Base-by-base conservation (phyloP, 1,140 invertebrate species). In the Macrobrachium rosenbergii region DNA sequence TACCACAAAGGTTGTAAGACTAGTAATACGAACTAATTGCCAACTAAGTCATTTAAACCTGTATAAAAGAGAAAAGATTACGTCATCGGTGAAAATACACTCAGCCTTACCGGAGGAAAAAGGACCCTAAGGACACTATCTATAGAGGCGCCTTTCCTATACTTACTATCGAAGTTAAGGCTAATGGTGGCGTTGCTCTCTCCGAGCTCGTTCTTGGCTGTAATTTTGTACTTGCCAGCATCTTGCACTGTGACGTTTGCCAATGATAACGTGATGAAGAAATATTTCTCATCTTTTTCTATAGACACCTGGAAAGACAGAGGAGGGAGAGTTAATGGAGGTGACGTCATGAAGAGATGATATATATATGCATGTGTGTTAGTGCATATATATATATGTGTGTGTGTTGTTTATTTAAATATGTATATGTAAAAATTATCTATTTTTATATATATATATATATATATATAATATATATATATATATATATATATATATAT, bases 121-220 rank as follows among this genome's bases (percentile, higher is more conserved):
- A 52, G 8, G 52, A 8, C 52, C 52, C 52, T 52, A 52, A 10
- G 52, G 12, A 12, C 52, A 10, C 52, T 52, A 2, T 12, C 52
- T 8, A 52, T 52, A 52, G 52, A 52, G 16, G 6, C 37, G 37
- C n/a, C 62, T 19, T 45, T n/a, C 8, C 5, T 12, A 58, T 59
- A 97, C 97, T 98, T 95, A 98, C 97, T 98, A 94, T 99, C 98
- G 94, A 98, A 98, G 93, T 98, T 98, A 81, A 98, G 94, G 92
- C 96, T 98, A 92, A 98, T 98, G 62, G 97, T 97, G 62, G 97
- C 97, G 92, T 98, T 98, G 91, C 96, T 98, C 93, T 98, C 97
- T 91, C 97, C 97, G 89, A 98, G 94, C 92, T 98, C 97, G 93
- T 98, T 98, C 93, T 98, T 98, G 90, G 97, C 97, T 90, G 96